Conservation (phyloP, 2,797 vertebrate genomes). For the Eulemur albifrons region DNA sequence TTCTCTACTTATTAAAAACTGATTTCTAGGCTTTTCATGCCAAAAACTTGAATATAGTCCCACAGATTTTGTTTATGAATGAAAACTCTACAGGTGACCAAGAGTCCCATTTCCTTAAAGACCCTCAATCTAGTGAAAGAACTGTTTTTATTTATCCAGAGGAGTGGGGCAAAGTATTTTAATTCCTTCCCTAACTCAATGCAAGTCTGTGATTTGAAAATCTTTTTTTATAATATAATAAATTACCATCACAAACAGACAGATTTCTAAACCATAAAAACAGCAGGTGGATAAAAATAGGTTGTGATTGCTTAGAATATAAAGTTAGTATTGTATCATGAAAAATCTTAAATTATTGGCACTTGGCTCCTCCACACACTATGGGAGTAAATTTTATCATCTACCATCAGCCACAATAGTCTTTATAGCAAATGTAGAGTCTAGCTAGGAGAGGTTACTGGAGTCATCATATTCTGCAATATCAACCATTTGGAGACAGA, state of each 20-base stretch:
- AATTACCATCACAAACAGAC: constrained; percentile 77
- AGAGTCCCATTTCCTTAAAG: background rate
- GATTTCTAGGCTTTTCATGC: background rate
- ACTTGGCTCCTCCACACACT: constrained; percentile 34
- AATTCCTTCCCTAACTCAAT: constrained; percentile 56
- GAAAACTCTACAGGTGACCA: constrained; percentile 36
- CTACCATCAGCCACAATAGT: constrained; percentile 60
- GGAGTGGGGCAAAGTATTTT: background rate
- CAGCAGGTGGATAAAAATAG: constrained; percentile 74
- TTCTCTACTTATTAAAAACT: background rate
- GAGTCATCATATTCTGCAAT: background rate
- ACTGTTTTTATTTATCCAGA: constrained; percentile 38
- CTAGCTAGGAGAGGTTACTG: constrained; percentile 28
- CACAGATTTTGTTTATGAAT: background rate
- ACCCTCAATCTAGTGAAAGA: background rate
- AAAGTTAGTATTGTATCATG: constrained; percentile 69
- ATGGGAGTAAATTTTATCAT: constrained; percentile 62
- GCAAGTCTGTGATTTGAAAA: constrained; percentile 74
- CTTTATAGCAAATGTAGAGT: constrained; percentile 50
- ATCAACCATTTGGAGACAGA: constrained; percentile 66
- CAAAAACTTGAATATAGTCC: background rate
- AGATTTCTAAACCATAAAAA: constrained; percentile 76
- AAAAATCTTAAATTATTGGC: constrained; percentile 64
- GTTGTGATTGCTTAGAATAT: constrained; percentile 73
- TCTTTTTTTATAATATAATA: constrained; percentile 70